Conservation (phyloP, 2,888 invertebrate genomes). For the Athalia cordata region DNA sequence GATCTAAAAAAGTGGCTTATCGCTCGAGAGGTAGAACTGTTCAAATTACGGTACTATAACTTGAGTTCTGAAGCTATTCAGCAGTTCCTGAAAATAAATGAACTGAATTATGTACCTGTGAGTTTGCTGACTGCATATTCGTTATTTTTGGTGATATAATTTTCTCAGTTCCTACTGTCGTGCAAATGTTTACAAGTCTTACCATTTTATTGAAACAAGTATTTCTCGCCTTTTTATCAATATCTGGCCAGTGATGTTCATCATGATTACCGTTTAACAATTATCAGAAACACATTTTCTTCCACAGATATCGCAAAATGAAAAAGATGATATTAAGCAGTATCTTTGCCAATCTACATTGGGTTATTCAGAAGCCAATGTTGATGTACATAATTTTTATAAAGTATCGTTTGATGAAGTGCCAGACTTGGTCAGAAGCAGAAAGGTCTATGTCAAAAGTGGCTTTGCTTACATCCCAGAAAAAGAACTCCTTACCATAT, state of each 20-base stretch:
- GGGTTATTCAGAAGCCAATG: constrained; percentile 75
- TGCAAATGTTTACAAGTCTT: neutral
- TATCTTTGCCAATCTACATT: constrained; percentile 79
- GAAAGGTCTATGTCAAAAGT: constrained; percentile 85
- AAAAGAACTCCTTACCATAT: constrained; percentile 88
- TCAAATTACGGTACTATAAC: constrained; percentile 85
- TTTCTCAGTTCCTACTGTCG: neutral
- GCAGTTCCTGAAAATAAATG: constrained; percentile 81
- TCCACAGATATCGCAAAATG: constrained; percentile 78
- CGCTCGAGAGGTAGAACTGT: constrained; percentile 91
- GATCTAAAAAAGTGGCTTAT: constrained; percentile 93
- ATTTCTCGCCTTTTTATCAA: no score
- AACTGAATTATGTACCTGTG: constrained; percentile 79
- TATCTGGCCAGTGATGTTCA: neutral
- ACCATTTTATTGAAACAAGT: neutral
- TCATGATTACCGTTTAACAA: neutral
- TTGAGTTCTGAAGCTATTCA: constrained; percentile 80
- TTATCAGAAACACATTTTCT: constrained; percentile 42
- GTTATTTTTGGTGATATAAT: neutral
- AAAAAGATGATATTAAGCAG: constrained; percentile 79
- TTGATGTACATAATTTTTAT: constrained; percentile 82
- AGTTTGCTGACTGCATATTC: constrained; percentile 48
- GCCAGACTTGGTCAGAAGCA: constrained; percentile 85
- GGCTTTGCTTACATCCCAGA: constrained; percentile 94
- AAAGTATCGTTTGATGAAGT: constrained; percentile 93